These are phyloP conservation scores for Lottia scabra DNA, from an alignment of 2,888 invertebrate genomes.

Conservation along the genomic window DNA sequence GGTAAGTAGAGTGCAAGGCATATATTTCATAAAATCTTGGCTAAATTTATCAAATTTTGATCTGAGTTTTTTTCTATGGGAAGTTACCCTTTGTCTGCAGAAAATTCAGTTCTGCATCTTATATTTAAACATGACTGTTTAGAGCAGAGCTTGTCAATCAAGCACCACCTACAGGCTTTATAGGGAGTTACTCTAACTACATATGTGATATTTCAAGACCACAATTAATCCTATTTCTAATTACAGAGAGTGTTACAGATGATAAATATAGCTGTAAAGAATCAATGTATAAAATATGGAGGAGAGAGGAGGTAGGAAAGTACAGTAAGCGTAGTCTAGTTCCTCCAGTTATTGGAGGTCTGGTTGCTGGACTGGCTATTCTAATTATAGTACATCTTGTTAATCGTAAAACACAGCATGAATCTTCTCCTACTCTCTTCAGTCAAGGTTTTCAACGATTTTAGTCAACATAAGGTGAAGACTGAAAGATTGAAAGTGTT, in stretches of 20 bases:
- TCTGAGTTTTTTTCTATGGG: too few relatives aligned
- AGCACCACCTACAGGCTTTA: too few relatives aligned
- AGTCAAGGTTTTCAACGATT: neutral
- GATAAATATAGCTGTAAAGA: slow-evolving; percentile 19
- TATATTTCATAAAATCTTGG: too few relatives aligned
- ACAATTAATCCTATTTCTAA: too few relatives aligned
- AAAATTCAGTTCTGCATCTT: too few relatives aligned
- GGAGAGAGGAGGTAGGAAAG: slow-evolving; percentile 23
- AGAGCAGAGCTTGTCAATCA: too few relatives aligned
- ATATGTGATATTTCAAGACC: too few relatives aligned
- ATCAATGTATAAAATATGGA: slow-evolving; percentile 31
- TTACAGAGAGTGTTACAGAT: neutral
- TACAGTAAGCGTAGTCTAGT: slow-evolving; percentile 27
- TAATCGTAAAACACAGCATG: neutral
- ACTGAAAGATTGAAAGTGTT: neutral
- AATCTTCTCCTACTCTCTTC: neutral
- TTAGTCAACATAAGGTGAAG: neutral
- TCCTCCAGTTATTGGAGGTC: slow-evolving; percentile 32
- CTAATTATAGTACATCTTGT: neutral
- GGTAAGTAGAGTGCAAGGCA: slow-evolving; percentile 17
- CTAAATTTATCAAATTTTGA: too few relatives aligned
- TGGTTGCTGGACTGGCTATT: slow-evolving; percentile 26
- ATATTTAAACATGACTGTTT: too few relatives aligned
- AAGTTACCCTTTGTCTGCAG: too few relatives aligned
- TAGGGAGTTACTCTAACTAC: too few relatives aligned